A percentile compares a stretch with the other conserved stretches of the same genome.
Evolutionary conservation across 2,113 vertebrate genomes (phyloP).

Genomic region (Alligator sinensis): DNA sequence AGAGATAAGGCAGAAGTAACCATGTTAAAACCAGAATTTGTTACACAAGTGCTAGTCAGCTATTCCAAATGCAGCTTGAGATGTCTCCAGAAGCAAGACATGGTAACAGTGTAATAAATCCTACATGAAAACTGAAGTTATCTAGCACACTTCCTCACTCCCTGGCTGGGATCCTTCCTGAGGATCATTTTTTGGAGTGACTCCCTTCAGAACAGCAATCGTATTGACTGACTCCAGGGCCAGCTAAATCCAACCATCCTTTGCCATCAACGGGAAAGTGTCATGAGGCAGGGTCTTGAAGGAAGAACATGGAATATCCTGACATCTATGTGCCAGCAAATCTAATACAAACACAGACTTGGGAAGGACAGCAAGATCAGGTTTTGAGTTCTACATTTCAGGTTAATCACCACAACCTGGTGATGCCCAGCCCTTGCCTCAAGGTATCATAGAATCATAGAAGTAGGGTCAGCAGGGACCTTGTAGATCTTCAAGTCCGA

Average conservation of each 20-base stretch:
- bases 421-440: too few relatives aligned
- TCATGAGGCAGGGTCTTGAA: neutral
- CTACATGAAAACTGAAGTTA: neutral
- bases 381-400: neutral
- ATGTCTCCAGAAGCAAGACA: neutral
- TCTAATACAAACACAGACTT: neutral
- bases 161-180: neutral
- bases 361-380: too few relatives aligned
- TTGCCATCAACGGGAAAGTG: neutral
- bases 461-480: too few relatives aligned
- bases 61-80: accelerated
- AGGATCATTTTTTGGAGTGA: neutral
- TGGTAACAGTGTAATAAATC: neutral
- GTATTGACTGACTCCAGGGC: neutral
- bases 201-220: neutral
- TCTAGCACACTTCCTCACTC: neutral
- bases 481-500: too few relatives aligned
- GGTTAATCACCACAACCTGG: neutral
- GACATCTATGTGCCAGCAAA: neutral
- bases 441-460: too few relatives aligned
- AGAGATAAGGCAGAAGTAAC: neutral
- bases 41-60: neutral
- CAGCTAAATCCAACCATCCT: slow-evolving; percentile 30
- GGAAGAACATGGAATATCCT: neutral
- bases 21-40: neutral